Base-by-base conservation (phyloP, 2,888 invertebrate species). In the Cosmopolites sordidus region DNA sequence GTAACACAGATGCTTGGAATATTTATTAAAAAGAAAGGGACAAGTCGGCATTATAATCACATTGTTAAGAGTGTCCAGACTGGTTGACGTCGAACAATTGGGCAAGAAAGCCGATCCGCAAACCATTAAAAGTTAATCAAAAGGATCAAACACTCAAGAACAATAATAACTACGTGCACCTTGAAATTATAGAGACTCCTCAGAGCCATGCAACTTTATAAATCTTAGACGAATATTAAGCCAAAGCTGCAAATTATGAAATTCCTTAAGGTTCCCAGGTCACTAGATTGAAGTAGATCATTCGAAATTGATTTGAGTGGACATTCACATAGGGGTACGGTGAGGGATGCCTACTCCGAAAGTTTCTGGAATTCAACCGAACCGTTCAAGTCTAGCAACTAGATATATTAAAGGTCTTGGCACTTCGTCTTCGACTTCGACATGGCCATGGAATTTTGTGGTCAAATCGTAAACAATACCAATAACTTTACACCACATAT, bases 391-490 rank as follows among this genome's bases (percentile, higher is more conserved):
- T 73, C n/a, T 72, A 61, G 63, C 65, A 71, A 72, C 70, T 70
- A 66, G 68, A 66, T 70, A 71, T 70, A 72, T 72, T 73, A 73
- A 73, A 71, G 69, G 71, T 68, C 48, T 71, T n/a, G 67, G 68
- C 69, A 69, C 68, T 71, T 72, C 69, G 73, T 72, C 73, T 73
- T 72, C 72, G 72, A 73, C 73, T 73, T 72, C 58, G 56, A 70
- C 71, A 73, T 73, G 72, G 72, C 68, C 72, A 72, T 72, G 71
- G 69, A 67, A 64, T 66, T 58, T 66, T 73, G 73, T 64, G 73
- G 73, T 70, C 69, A 62, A 70, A 69, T 70, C 68, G 71, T 68
- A 73, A 73, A 73, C 73, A 73, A 73, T 73, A 71, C 71, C 69
- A 67, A 69, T 64, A 72, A 72, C 72, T 72, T 73, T 72, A 71